Evolutionary conservation across 2,888 invertebrate species (phyloP), one percentile per base, ranked within the genome.

Genomic region (Thalpophila matura): DNA sequence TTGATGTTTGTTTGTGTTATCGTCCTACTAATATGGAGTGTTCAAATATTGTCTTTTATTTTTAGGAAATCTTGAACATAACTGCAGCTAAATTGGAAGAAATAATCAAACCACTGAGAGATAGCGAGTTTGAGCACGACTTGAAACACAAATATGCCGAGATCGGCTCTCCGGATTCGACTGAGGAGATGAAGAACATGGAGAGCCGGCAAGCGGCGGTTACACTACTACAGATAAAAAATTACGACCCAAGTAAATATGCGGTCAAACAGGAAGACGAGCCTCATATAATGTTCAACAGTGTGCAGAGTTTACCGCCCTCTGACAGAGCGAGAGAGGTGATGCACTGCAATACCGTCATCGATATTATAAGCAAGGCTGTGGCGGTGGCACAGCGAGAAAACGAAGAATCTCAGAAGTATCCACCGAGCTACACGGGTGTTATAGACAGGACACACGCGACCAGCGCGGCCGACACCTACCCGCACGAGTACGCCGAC

Each of bases 1-100:
- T 80, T 84, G 84, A 77, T 84, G 85, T 84, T 86, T 86, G 81
- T 88, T 86, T 85, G 84, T 86, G 86, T 87, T 93, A 92, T 93
- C 91, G 78, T 86, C 81, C 83, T 83, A 84, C 85, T 88, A 86
- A 88, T 84, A 84, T 81, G 80, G 75, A 80, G 61, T 87, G 86
- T 85, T 85, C 82, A 89, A 88, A 89, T 83, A 85, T 81, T 86
- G 80, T 84, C 77, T 82, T 87, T 88, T 88, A 83, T 86, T 91
- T 95, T 89, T 89, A 96, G 96, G 96, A 96, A 85, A 94, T 95
- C 84, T 89, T 96, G 82, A 92, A 92, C 75, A 95, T 95, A 83
- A 95, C 96, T 71, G 95, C 95, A 77, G 91, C 91, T 73, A 95
- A 96, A 82, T 88, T 96, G 80, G 96, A 96, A 74, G 95, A 95